Evolutionary conservation across 53 echinoderm and acorn worm species (phyloP), one percentile per base, ranked within the genome.

Genomic region (Zoroaster sp.): DNA sequence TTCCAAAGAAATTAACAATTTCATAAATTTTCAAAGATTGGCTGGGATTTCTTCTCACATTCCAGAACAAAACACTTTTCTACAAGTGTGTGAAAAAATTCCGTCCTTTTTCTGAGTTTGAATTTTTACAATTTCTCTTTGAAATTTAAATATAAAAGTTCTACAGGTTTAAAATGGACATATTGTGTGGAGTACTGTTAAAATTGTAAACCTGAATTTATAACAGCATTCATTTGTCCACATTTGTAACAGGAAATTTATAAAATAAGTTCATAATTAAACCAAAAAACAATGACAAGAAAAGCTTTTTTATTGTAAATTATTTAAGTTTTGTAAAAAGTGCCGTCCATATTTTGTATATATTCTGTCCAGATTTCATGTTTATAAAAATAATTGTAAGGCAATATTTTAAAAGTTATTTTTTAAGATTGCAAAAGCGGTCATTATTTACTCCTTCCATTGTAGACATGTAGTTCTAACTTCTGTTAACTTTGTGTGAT

Each of bases 41-140:
- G n/a, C n/a, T n/a, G n/a, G n/a, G n/a, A n/a, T n/a, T n/a, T n/a
- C n/a, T n/a, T n/a, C n/a, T n/a, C n/a, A n/a, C n/a, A n/a, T n/a
- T n/a, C n/a, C n/a, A n/a, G n/a, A n/a, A n/a, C n/a, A n/a, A n/a
- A n/a, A n/a, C n/a, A n/a, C n/a, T n/a, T n/a, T n/a, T n/a, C n/a
- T n/a, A n/a, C n/a, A n/a, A 77, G 77, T 78, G 78, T 63, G 78
- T 78, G 63, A 78, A 63, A 21, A 18, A 7, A 39, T 78, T 72
- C 59, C 59, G 59, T 78, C 59, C 78, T n/a, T 39, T 3, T 72
- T 14, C 2, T 37, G 36, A 14, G 3, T 37, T 14, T 13, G 39
- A 37, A 71, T 71, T 18, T 15, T 23, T 11, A 37, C 12, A 4
- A 4, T 4, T 21, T 66, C 13, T 46, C 13, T 46, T 9, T n/a